A percentile compares a stretch with the other conserved stretches of the same genome.
Evolutionary conservation across 1,140 invertebrate genomes (phyloP).

Genomic region (Drosophila nasuta): DNA sequence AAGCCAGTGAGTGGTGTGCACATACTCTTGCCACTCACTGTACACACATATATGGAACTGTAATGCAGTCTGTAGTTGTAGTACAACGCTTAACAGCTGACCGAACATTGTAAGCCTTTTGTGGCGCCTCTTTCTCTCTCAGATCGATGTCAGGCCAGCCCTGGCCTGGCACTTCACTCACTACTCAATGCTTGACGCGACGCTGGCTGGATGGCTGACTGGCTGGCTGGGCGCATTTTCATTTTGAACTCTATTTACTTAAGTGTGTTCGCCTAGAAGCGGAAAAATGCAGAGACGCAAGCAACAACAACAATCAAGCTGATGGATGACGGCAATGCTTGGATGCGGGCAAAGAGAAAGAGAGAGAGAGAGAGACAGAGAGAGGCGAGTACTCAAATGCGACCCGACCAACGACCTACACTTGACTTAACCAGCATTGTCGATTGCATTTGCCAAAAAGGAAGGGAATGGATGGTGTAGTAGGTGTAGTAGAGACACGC

Average conservation of each 20-base stretch:
- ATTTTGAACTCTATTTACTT: slow-evolving; percentile 82
- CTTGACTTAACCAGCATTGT: slow-evolving; percentile 84
- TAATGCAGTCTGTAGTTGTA: slow-evolving; percentile 31
- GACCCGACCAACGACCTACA: slow-evolving; percentile 81
- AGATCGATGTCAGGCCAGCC: slow-evolving; percentile 73
- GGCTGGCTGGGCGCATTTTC: slow-evolving; percentile 64
- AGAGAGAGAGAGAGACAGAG: slow-evolving; percentile 7
- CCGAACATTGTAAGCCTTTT: slow-evolving; percentile 59
- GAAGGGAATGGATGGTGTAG: neutral
- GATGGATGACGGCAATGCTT: slow-evolving; percentile 26
- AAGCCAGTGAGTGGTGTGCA: slow-evolving; percentile 34
- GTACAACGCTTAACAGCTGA: slow-evolving; percentile 49
- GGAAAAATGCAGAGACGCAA: slow-evolving; percentile 38
- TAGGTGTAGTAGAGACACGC: slow-evolving; percentile 12
- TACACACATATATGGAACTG: neutral
- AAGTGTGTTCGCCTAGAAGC: slow-evolving; percentile 71
- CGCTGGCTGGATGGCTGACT: neutral
- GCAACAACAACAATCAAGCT: slow-evolving; percentile 60
- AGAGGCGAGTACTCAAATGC: slow-evolving; percentile 27
- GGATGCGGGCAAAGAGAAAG: neutral
- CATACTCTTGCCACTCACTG: too few relatives aligned
- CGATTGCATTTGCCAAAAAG: slow-evolving; percentile 65
- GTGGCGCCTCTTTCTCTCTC: slow-evolving; percentile 34
- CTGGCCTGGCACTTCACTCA: slow-evolving; percentile 60
- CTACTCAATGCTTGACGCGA: slow-evolving; percentile 50